Conservation (phyloP, 2,113 vertebrate species). For the Melanotaenia duboulayi region DNA sequence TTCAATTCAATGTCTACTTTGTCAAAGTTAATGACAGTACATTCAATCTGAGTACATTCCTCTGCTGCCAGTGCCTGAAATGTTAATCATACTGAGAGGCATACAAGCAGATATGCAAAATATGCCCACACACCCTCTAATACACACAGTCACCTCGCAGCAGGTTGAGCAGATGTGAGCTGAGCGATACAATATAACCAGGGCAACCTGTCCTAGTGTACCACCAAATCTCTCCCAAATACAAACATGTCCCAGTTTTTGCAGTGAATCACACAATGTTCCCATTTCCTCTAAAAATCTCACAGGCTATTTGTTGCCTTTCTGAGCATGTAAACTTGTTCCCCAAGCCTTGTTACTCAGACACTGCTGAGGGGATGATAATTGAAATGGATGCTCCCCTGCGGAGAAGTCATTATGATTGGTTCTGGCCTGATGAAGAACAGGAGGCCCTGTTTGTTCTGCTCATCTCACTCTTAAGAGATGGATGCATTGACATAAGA, state of each 20-base stretch:
- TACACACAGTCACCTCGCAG: slow-evolving; percentile 20
- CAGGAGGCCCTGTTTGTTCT: slow-evolving; percentile 35
- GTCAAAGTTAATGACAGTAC: slow-evolving; percentile 22
- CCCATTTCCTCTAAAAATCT: slow-evolving; percentile 32
- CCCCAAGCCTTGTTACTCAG: slow-evolving; percentile 42
- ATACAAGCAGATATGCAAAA: slow-evolving; percentile 19
- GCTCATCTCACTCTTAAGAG: slow-evolving; percentile 42
- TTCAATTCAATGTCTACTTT: slow-evolving; percentile 8
- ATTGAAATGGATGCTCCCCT: slow-evolving; percentile 64
- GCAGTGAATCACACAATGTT: slow-evolving; percentile 33
- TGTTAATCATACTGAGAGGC: slow-evolving; percentile 41
- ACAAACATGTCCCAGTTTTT: slow-evolving; percentile 62
- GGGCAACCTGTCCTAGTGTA: slow-evolving; percentile 55
- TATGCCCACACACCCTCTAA: background rate
- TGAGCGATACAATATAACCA: slow-evolving; percentile 34
- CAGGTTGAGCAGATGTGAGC: slow-evolving; percentile 64
- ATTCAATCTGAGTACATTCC: slow-evolving; percentile 4
- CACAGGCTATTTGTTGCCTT: slow-evolving; percentile 34
- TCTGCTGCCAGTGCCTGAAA: slow-evolving; percentile 25
- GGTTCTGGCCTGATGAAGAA: slow-evolving; percentile 62
- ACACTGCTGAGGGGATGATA: slow-evolving; percentile 54
- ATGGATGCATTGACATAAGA: slow-evolving; percentile 23
- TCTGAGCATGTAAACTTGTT: slow-evolving; percentile 39
- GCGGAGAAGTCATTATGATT: slow-evolving; percentile 73
- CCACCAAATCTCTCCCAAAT: slow-evolving; percentile 58